These are phyloP conservation scores for Drosophila kepulauana DNA, from an alignment of 1,140 invertebrate genomes.

Conservation along the genomic window DNA sequence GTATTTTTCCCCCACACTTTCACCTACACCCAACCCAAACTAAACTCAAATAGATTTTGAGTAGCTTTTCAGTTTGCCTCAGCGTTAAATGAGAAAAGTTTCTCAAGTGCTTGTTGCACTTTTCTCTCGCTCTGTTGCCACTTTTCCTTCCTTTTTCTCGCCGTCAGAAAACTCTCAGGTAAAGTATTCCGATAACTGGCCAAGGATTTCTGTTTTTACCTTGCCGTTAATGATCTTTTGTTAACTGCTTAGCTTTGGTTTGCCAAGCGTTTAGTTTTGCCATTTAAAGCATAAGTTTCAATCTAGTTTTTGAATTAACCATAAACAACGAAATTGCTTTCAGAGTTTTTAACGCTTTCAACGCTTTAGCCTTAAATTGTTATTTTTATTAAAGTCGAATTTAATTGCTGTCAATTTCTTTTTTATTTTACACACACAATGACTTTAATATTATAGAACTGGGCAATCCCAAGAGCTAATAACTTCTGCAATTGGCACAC, in stretches of 20 bases:
- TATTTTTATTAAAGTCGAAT: too few relatives aligned
- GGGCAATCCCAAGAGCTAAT: conserved; percentile 32
- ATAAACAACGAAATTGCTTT: conserved; percentile 16
- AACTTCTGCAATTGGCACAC: conserved; percentile 73
- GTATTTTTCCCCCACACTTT: conserved; percentile 15
- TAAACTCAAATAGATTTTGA: conserved; percentile 79
- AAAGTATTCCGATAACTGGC: conserved; percentile 51
- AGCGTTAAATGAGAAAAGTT: conserved; percentile 81
- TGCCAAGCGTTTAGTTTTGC: conserved; percentile 19
- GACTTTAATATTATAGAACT: not conserved
- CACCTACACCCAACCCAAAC: not conserved
- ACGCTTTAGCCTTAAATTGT: too few relatives aligned
- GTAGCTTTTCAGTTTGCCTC: conserved; percentile 80
- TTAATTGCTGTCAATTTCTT: too few relatives aligned
- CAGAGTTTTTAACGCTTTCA: not conserved
- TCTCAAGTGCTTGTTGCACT: conserved; percentile 78
- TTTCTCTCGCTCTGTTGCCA: conserved; percentile 52
- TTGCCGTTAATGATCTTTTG: conserved; percentile 68
- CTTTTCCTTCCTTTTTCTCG: not conserved
- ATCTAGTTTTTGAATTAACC: conserved; percentile 24
- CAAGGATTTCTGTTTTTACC: conserved; percentile 25
- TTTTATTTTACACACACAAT: too few relatives aligned
- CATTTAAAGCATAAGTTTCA: conserved; percentile 33
- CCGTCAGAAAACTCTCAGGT: conserved; percentile 43
- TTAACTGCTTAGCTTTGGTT: conserved; percentile 54